Conservation (phyloP, 1,140 invertebrate species). For the Pseudomyrmex dendroicus region DNA sequence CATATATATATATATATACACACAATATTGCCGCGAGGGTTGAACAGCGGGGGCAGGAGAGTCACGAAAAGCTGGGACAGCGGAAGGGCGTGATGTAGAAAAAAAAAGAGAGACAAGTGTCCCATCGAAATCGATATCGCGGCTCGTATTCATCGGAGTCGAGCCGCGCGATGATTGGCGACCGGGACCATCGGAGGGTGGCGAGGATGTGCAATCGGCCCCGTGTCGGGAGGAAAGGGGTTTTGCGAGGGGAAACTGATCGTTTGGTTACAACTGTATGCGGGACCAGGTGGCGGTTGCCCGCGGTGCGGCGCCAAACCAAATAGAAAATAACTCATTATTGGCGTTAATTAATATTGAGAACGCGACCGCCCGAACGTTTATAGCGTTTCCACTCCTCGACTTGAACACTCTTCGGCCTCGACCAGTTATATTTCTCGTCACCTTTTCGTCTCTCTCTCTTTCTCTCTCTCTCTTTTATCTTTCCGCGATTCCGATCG, state of each 20-base stretch:
- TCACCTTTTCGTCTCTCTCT: constrained; percentile 22
- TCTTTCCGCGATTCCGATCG: not conserved
- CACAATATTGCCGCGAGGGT: no score
- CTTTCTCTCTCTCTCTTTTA: not conserved
- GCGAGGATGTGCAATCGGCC: constrained; percentile 36
- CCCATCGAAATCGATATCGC: constrained; percentile 64
- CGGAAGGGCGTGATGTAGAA: constrained; percentile 11
- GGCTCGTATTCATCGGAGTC: constrained; percentile 63
- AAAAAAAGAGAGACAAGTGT: constrained; percentile 61
- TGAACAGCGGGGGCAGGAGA: not conserved
- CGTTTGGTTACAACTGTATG: constrained; percentile 53
- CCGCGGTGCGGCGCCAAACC: constrained; percentile 54
- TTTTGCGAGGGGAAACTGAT: constrained; percentile 3
- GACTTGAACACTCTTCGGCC: constrained; percentile 15
- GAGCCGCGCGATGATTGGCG: constrained; percentile 51
- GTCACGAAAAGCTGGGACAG: constrained; percentile 21
- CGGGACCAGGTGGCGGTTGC: constrained; percentile 35
- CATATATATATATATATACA: no score
- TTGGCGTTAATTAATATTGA: constrained; percentile 77
- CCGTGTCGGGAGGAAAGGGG: not conserved
- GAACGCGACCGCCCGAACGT: constrained; percentile 48
- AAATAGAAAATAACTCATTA: constrained; percentile 75
- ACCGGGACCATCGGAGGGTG: not conserved
- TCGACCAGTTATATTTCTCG: constrained; percentile 57
- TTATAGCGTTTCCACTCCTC: not conserved